Conservation (phyloP, 2,113 vertebrate genomes). For the Struthio camelus region DNA sequence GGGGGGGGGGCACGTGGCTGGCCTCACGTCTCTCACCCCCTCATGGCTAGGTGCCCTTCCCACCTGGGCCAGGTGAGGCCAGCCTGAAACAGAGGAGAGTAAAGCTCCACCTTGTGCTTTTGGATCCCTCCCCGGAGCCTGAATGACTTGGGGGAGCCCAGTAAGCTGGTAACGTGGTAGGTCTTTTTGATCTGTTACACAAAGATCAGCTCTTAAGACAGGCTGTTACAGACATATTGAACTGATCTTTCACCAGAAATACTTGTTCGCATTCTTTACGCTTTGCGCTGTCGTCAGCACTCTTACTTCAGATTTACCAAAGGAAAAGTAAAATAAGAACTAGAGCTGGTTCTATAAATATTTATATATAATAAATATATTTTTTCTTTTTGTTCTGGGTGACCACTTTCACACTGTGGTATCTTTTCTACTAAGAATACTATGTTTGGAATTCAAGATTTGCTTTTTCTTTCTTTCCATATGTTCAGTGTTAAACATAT, state of each 20-base stretch:
- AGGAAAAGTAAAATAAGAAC: not conserved
- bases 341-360: not conserved
- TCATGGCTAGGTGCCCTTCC: not conserved
- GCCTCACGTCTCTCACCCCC: not conserved
- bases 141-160: accelerated
- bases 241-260: not conserved
- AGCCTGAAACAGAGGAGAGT: not conserved
- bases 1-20: not conserved
- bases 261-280: not conserved
- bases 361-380: not conserved
- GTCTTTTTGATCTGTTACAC: accelerated
- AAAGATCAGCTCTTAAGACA: not conserved
- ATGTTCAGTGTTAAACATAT: constrained; percentile 77
- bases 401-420: constrained; percentile 17
- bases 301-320: not conserved
- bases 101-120: too few relatives aligned
- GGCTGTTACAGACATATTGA: not conserved
- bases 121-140: not conserved
- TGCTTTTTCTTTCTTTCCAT: constrained; percentile 73
- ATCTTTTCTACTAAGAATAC: constrained; percentile 44
- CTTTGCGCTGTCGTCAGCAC: not conserved
- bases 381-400: not conserved
- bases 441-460: constrained; percentile 68
- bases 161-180: accelerated
- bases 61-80: not conserved